Evolutionary conservation across 2,113 vertebrate species (phyloP).

Genomic region (western clawed frog (Xenopus tropicalis)): UCB_Xtro_10.0 CM004443.2:174750001-174750500

Average conservation of each 20-base stretch:
- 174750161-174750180: too few species aligned
- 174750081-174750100: too few species aligned
- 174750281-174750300: slow-evolving; percentile 92
- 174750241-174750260: slow-evolving; percentile 92
- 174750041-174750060: too few species aligned
- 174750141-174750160: too few species aligned
- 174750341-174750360: slow-evolving; percentile 93
- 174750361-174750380: slow-evolving; percentile 88
- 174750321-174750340: slow-evolving; percentile 94
- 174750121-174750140: too few species aligned
- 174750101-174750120: too few species aligned
- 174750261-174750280: slow-evolving; percentile 90
- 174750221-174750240: slow-evolving; percentile 87
- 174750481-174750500: slow-evolving; percentile 57
- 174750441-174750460: slow-evolving; percentile 54
- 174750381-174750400: slow-evolving; percentile 70
- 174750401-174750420: slow-evolving; percentile 67
- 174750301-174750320: slow-evolving; percentile 89
- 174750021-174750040: too few species aligned
- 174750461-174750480: slow-evolving; percentile 88
- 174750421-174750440: slow-evolving; percentile 66
- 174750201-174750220: slow-evolving; percentile 68
- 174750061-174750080: too few species aligned
- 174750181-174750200: too few species aligned
- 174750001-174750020: too few species aligned